Evolutionary conservation across 2,113 vertebrate genomes (phyloP).

Genomic region (Coracopsis vasa): DNA sequence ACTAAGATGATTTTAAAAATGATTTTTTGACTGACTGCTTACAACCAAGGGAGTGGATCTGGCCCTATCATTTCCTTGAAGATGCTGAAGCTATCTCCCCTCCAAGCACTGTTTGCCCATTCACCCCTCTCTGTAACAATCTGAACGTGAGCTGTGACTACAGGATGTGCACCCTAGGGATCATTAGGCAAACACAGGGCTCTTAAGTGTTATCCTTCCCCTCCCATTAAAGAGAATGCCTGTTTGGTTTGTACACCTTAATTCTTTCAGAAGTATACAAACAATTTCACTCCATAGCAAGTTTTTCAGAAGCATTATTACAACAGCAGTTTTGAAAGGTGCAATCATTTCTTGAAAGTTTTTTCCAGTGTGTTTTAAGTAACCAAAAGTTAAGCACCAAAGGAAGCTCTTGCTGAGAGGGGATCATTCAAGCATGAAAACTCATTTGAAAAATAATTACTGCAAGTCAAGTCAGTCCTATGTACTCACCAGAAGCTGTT

Average conservation of each 20-base stretch:
- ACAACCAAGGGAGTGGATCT: neutral
- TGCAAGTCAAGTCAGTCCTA: neutral
- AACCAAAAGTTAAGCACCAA: neutral
- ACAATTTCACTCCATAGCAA: neutral
- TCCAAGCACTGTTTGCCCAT: neutral
- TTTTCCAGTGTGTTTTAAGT: neutral
- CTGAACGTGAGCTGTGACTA: neutral
- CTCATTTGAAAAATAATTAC: conserved; percentile 38
- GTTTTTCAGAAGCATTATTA: neutral
- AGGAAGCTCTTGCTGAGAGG: neutral
- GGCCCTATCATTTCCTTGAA: neutral
- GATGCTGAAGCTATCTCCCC: neutral
- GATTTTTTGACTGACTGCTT: neutral
- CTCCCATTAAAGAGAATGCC: neutral
- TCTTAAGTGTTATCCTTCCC: neutral
- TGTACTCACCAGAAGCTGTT: neutral
- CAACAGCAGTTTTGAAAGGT: neutral
- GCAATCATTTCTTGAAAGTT: neutral
- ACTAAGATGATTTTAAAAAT: neutral
- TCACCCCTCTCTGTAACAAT: too few relatives aligned
- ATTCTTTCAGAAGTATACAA: neutral
- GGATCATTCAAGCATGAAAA: neutral
- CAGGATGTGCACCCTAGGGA: neutral
- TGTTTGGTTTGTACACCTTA: neutral
- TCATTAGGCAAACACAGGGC: neutral